Evolutionary conservation across 2,113 vertebrate genomes (phyloP), one percentile per base, ranked within the genome.

Genomic region (Cygnus buccinator): DNA sequence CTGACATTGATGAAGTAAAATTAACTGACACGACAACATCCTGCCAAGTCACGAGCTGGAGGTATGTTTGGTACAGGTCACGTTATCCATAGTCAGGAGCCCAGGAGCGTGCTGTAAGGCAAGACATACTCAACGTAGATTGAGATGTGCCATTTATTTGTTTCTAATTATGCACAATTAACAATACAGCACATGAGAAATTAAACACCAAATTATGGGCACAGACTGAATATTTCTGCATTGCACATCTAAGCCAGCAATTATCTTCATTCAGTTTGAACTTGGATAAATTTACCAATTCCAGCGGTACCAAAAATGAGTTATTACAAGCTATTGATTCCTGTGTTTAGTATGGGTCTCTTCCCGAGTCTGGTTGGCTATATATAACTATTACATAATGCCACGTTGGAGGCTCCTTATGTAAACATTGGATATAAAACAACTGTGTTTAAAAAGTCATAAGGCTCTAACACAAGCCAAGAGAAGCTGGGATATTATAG

Each of bases 81-180:
- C 28, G 8, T 81, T 78, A 44, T 52, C 61, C 7, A 4, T 25
- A 66, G 73, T 57, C 74, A 89, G 79, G 70, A 93, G 57, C 57
- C 75, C 12, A 1, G 21, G 46, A 46, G 50, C 23, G 1, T 41
- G 71, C 48, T 90, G 75, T 78, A 97, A 91, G 87, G 57, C 59
- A 96, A 31, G 71, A 79, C 50, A 95, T 92, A 76, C 87, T 55
- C 15, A 29, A 18, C 25, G 41, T 70, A 61, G 16, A 33, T 35
- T 62, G 75, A 77, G 70, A 52, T 68, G 63, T 39, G 68, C 79
- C 52, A 74, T 61, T 29, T 87, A 33, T 22, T 65, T 90, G 61
- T 77, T 93, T 86, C 81, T 68, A 74, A 95, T 84, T 93, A 84
- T 66, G 46, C 41, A 78, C 54, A 11, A 94, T 95, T 94, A 96